Evolutionary conservation across 92 coral and sea anemone genomes (phyloP).

Genomic region (Porites divaricata): DNA sequence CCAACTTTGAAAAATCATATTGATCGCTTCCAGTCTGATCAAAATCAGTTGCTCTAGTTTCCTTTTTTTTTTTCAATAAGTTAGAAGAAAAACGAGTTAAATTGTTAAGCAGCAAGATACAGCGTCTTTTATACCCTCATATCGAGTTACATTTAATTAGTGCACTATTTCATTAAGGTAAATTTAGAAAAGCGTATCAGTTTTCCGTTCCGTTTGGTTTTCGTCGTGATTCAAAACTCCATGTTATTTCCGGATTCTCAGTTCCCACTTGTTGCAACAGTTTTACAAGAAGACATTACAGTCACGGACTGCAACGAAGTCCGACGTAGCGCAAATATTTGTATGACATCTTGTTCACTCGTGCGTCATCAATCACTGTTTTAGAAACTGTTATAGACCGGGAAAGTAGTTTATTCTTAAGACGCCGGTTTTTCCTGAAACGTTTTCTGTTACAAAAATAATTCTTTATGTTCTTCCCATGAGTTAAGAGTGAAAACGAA

Average conservation of each 20-base stretch:
- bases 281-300: slow-evolving; percentile 12
- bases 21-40: not conserved
- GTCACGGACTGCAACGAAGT: too few species aligned
- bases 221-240: not conserved
- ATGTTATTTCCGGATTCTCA: not conserved
- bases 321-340: slow-evolving; percentile 24
- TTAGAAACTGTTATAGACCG: not conserved
- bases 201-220: not conserved
- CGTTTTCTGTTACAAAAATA: too few species aligned
- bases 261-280: not conserved
- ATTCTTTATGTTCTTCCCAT: too few species aligned
- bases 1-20: slow-evolving; percentile 4
- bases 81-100: not conserved
- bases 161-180: not conserved
- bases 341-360: not conserved
- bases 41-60: not conserved
- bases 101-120: not conserved
- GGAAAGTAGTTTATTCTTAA: not conserved
- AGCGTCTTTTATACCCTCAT: slow-evolving; percentile 10
- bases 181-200: slow-evolving; percentile 11
- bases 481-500: too few species aligned
- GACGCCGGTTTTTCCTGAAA: too few species aligned
- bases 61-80: not conserved
- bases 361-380: not conserved
- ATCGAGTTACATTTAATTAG: not conserved